phyloP scores from a whole-genome alignment of 2,113 vertebrate genomes.

The Barnardius zonarius region DNA sequence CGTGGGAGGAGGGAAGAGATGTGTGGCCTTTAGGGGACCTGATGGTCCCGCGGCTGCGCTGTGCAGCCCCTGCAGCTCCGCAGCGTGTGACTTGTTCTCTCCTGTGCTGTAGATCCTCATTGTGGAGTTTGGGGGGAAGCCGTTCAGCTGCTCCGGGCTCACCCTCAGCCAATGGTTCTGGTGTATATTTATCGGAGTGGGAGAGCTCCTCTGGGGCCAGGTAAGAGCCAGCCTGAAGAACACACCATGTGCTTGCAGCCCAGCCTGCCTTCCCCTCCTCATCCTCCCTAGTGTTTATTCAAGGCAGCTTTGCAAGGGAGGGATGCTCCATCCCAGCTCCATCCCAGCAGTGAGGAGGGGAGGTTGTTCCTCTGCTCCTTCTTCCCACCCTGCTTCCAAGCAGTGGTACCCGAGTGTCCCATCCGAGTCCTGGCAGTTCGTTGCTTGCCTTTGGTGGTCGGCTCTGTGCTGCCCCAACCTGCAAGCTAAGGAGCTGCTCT shows the following conservation, averaged over 20 bases:
- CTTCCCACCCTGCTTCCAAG: background rate
- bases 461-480: background rate
- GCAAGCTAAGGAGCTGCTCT: background rate
- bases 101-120: constrained; percentile 84
- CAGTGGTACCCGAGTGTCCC: background rate
- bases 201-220: constrained; percentile 98
- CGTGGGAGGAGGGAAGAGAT: too few species aligned
- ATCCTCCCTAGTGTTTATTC: background rate
- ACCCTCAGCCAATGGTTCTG: constrained; percentile 94
- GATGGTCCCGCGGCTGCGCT: rapidly evolving
- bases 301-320: background rate
- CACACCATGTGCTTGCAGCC: rapidly evolving
- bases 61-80: background rate
- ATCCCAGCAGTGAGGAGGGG: background rate
- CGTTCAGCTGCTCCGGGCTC: constrained; percentile 92
- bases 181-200: constrained; percentile 94
- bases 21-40: background rate
- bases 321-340: background rate
- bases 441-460: background rate
- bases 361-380: background rate
- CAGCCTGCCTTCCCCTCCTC: background rate
- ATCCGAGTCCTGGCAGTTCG: background rate
- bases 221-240: constrained; percentile 66
- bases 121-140: constrained; percentile 95
- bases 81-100: background rate